Evolutionary conservation across 1,140 invertebrate genomes (phyloP), one percentile per base, ranked within the genome.

Genomic region (Caenorhabditis latens): DNA sequence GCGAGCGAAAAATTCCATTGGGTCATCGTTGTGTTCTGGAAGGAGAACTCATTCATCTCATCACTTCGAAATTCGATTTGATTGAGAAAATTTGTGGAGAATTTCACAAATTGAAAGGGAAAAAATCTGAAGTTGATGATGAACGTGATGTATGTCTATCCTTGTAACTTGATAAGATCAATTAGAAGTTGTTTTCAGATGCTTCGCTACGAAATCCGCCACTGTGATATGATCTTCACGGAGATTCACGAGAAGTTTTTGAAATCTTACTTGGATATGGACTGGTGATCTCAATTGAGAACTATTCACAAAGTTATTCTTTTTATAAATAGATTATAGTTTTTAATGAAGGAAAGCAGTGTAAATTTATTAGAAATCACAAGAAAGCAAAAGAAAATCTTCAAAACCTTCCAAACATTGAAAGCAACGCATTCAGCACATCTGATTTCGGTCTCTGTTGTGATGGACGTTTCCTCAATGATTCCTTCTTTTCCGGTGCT

Each of bases 241-340:
- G 91, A 91, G 58, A 85, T 91, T 58, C 90, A 91, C 84, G 89
- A 89, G 82, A 48, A 57, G 50, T 90, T 92, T 63, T 89, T 91
- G 46, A 89, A 91, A 40, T 91, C 91, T 42, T 91, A 91, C 63
- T 87, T 91, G 32, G 90, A 89, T 11, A 92, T 91, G 90, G 88
- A 90, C 4, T 91, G 90, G 90, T 91, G 63, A 16, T 53, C 9
- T 40, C 4, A 42, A 61, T 6, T 19, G 8, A 61, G n/a, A 8
- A 1, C 24, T 8, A 5, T 43, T 9, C 14, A 71, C 0, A 65
- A 9, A 65, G 6, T 65, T 32, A 19, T 40, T 32, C 32, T 40
- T 65, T 53, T 53, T 53, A n/a, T 9, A 32, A 32, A 32, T 32
- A 32, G 32, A 32, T 32, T 32, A 32, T 32, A 1, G 32, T 32